Base-by-base conservation (phyloP, 2,888 invertebrate genomes). In the Hecatera dysodea region DNA sequence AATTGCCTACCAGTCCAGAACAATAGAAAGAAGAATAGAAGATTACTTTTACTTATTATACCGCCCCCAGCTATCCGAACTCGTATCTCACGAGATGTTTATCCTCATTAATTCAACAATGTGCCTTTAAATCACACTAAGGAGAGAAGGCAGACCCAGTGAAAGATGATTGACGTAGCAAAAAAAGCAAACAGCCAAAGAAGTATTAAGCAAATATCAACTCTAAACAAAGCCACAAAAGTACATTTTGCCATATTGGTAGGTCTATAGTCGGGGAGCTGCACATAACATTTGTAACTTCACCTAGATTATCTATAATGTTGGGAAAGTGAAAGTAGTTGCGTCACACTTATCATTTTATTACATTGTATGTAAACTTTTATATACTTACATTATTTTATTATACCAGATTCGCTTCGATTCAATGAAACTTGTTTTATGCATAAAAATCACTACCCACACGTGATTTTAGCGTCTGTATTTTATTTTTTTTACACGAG, bases 271-370 rank as follows among this genome's bases (percentile, higher is more conserved):
- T 67, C 53, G 36, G 56, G 22, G 70, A 75, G 67, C 65, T 48
- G 68, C 63, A 62, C 75, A 80, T 80, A 80, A 80, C 76, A 63
- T 79, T 80, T 80, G 75, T 71, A 77, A 82, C 80, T 81, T 80
- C 75, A 73, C 78, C 82, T 81, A 85, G 85, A 77, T 82, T 80
- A 83, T 82, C 86, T 88, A 86, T 81, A 86, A 81, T 84, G 87
- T 86, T 81, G 83, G 75, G 75, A 82, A 86, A 89, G 89, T 81
- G 89, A 89, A 89, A 89, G 89, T 80, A 56, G 76, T 83, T 84
- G 82, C 78, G 80, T 85, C 75, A 86, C 48, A n/a, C 36, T 36
- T 64, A 67, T 74, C 62, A 69, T 81, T 67, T 76, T 79, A 74
- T 80, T 69, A 75, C 78, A 75, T 55, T 76, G 72, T 70, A 48